phyloP scores from a whole-genome alignment of 1,140 invertebrate genomes.

The Sitobion miscanthi region DNA sequence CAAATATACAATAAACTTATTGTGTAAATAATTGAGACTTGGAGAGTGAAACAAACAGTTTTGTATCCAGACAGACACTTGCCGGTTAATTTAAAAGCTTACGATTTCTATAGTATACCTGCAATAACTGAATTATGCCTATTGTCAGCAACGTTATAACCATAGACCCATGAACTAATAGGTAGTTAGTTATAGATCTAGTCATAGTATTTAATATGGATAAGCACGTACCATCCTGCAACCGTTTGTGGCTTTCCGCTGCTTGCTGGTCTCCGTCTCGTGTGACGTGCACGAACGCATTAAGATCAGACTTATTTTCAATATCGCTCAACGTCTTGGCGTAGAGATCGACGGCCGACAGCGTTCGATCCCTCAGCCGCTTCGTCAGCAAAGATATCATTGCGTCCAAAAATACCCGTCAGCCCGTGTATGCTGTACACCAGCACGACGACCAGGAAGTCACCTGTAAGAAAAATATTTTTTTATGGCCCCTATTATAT shows the following conservation, averaged over 20 bases:
- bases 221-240: not conserved
- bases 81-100: not conserved
- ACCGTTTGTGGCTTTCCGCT: not conserved
- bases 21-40: not conserved
- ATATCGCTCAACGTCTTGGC: not conserved
- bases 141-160: not conserved
- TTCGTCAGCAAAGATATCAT: slow-evolving; percentile 40
- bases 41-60: not conserved
- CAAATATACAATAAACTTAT: too few species aligned
- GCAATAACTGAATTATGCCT: too few species aligned
- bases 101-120: not conserved
- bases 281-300: slow-evolving; percentile 17
- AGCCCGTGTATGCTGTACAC: not conserved
- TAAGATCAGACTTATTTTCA: not conserved
- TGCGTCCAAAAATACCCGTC: not conserved
- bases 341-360: slow-evolving; percentile 22
- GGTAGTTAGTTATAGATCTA: too few species aligned
- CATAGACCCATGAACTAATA: too few species aligned
- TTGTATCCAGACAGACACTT: not conserved
- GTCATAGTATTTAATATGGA: not conserved
- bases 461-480: not conserved
- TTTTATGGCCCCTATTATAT: too few species aligned
- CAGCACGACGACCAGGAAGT: not conserved
- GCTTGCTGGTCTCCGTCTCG: not conserved
- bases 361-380: not conserved